A percentile compares a stretch with the other conserved stretches of the same genome.
phyloP scores from a whole-genome alignment of 2,888 invertebrate genomes.

The Ochropleura plecta region DNA sequence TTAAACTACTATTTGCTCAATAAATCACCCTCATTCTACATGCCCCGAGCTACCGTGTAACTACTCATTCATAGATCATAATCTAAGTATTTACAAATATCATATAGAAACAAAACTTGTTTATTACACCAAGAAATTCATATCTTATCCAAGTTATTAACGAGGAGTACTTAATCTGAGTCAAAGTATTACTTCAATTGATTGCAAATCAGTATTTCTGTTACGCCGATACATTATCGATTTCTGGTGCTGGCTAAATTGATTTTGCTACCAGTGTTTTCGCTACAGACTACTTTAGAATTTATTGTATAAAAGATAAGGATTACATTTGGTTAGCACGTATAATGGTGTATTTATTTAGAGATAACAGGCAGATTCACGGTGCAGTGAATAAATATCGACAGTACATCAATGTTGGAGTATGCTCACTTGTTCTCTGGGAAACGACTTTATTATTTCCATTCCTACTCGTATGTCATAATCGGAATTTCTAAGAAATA shows the following conservation, averaged over 20 bases:
- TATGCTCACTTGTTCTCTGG: slow-evolving; percentile 35
- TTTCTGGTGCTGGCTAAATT: slow-evolving; percentile 44
- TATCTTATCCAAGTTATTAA: slow-evolving; percentile 57
- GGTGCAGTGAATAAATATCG: slow-evolving; percentile 55
- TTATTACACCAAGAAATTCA: slow-evolving; percentile 38
- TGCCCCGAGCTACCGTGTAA: slow-evolving; percentile 29
- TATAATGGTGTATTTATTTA: slow-evolving; percentile 48
- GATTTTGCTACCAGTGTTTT: slow-evolving; percentile 27
- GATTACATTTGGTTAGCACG: background rate
- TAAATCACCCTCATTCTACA: slow-evolving; percentile 37
- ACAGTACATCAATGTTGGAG: slow-evolving; percentile 54
- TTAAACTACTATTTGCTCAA: slow-evolving; percentile 26
- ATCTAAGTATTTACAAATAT: slow-evolving; percentile 52
- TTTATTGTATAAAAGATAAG: background rate
- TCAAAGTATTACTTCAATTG: slow-evolving; percentile 57
- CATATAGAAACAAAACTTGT: slow-evolving; percentile 51
- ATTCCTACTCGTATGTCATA: background rate
- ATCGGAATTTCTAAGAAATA: background rate
- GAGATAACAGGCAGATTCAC: slow-evolving; percentile 65
- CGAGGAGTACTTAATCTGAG: slow-evolving; percentile 54
- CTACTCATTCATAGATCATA: slow-evolving; percentile 48
- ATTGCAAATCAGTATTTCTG: slow-evolving; percentile 58
- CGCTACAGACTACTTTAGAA: slow-evolving; percentile 17
- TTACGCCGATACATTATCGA: slow-evolving; percentile 40
- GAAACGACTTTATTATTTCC: slow-evolving; percentile 27